Conservation (phyloP, 2,888 invertebrate species). For the Cephus nigrinus region DNA sequence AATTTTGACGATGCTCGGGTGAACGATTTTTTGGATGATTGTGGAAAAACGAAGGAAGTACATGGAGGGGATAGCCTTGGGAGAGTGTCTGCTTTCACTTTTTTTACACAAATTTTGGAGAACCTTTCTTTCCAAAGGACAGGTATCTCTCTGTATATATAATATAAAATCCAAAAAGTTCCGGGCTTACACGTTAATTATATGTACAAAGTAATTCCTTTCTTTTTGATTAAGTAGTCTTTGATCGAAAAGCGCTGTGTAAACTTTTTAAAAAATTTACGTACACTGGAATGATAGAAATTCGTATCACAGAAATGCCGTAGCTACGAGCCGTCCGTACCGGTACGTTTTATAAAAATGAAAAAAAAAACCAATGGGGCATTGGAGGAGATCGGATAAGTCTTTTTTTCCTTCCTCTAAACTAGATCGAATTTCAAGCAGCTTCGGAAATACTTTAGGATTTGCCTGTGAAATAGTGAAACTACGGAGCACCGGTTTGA, state of each 20-base stretch:
- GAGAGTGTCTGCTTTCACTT: not conserved
- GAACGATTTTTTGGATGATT: conserved; percentile 5
- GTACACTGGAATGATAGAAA: conserved; percentile 42
- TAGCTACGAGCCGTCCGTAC: not conserved
- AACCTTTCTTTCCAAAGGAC: not conserved
- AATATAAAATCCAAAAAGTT: not conserved
- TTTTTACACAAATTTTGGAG: not conserved
- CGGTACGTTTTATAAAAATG: not conserved
- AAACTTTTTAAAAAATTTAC: conserved; percentile 26
- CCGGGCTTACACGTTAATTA: not conserved
- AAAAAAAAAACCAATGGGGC: not conserved
- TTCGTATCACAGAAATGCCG: conserved; percentile 44
- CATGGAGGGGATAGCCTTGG: not conserved
- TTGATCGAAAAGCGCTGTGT: conserved; percentile 31
- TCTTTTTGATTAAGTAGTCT: conserved; percentile 33
- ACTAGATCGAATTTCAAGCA: not conserved
- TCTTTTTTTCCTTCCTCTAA: not conserved
- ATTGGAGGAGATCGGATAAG: not conserved
- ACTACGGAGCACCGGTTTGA: not conserved
- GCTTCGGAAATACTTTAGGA: not conserved
- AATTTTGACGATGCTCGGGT: not conserved
- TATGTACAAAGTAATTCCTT: conserved; percentile 26
- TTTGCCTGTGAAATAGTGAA: not conserved
- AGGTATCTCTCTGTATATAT: not conserved
- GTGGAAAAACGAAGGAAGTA: conserved; percentile 18